Conservation (phyloP, 1,140 invertebrate genomes). For the Ips nitidus region DNA sequence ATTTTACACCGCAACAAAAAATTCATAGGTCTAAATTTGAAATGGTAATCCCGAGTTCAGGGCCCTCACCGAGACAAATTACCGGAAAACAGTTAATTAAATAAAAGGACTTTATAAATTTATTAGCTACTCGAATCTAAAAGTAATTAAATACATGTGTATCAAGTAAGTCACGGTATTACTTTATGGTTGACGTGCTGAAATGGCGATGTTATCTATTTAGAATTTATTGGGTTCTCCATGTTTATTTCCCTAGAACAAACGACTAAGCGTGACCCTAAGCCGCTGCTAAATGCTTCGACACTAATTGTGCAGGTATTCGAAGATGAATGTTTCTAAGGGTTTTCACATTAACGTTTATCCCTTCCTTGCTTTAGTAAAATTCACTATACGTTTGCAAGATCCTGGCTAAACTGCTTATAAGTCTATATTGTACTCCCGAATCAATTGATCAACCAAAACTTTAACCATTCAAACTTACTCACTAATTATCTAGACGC, state of each 20-base stretch:
- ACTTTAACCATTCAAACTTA: too few relatives aligned
- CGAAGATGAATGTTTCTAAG: conserved; percentile 1
- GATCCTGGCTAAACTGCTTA: too few relatives aligned
- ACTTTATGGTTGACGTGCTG: conserved; percentile 35
- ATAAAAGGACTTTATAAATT: neutral
- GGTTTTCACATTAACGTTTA: neutral
- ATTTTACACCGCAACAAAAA: conserved; percentile 41
- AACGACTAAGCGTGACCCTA: conserved; percentile 36
- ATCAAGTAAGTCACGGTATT: conserved; percentile 33
- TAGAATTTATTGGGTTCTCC: conserved; percentile 36
- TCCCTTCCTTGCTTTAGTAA: too few relatives aligned
- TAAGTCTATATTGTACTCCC: too few relatives aligned
- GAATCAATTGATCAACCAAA: too few relatives aligned
- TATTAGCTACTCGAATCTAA: conserved; percentile 14
- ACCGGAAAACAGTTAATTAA: too few relatives aligned
- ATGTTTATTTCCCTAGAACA: conserved; percentile 36
- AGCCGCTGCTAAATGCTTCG: conserved; percentile 36
- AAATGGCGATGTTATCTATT: conserved; percentile 38
- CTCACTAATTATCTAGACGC: too few relatives aligned
- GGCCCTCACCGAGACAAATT: too few relatives aligned
- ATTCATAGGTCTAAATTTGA: too few relatives aligned
- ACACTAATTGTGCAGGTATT: conserved; percentile 12
- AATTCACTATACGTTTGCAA: too few relatives aligned
- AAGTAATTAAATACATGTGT: conserved; percentile 29
- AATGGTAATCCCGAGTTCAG: too few relatives aligned